Base-by-base conservation (phyloP, 2,113 vertebrate genomes). In the Budorcas taxicolor region DNA sequence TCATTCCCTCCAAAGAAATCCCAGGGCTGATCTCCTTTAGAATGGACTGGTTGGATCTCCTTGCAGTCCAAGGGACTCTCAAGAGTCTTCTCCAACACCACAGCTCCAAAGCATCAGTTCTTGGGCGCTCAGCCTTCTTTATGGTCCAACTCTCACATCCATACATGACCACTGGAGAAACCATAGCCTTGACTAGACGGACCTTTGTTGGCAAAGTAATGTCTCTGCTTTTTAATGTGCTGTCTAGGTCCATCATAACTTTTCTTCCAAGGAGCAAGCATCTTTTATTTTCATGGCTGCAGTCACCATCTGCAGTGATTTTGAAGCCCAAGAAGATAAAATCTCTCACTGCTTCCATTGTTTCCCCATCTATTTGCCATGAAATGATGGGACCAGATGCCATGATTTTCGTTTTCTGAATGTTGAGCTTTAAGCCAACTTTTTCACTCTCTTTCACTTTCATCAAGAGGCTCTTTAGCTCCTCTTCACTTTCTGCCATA, bases 211-310 rank as follows among this genome's bases (percentile, higher is more conserved):
- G 62, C 15, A 64, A 17, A 64, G 15, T 17, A 64, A n/a, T 2
- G 15, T 64, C 31, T 64, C 31, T 64, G 62, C 62, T 64, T 17
- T 64, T n/a, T 0, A 64, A 64, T 9, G 4, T n/a, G 3, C 7
- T n/a, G 0, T 17, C 62, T 64, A n/a, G 15, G 31, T n/a, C 0
- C 0, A 0, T n/a, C 31, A 3, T 64, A 64, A 0, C 31, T 64
- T 64, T 64, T 8, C 31, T n/a, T 64, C 31, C 15, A 64, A 64
- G 62, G 7, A 64, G 31, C 0, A 64, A 64, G 31, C 3, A 0
- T 64, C 15, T 64, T 16, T n/a, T n/a, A n/a, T 4, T n/a, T 64
- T 64, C 62, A 64, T 8, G 31, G 15, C 31, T 64, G 62, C 31
- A 33, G 0, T n/a, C 62, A n/a, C 15, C 31, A n/a, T 64, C 62